Conservation (phyloP, 2,797 vertebrate species). For the Falco berigora region DNA sequence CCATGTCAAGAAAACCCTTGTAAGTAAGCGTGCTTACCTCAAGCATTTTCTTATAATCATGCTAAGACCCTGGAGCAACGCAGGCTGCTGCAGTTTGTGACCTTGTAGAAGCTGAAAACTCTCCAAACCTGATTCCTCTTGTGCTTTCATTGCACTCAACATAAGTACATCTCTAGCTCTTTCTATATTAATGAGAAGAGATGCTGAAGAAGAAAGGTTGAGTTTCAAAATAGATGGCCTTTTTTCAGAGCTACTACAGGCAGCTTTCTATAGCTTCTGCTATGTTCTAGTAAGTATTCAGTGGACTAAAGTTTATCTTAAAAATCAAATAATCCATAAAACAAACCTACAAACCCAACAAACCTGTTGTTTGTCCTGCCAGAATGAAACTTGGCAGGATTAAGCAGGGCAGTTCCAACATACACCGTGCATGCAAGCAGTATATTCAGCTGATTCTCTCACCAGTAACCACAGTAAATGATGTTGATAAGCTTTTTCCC, state of each 20-base stretch:
- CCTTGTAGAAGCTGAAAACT: background rate
- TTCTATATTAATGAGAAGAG: background rate
- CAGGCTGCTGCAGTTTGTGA: background rate
- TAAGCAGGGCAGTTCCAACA: background rate
- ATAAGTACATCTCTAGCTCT: background rate
- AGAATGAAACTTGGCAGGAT: background rate
- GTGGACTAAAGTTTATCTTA: background rate
- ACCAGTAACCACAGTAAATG: background rate
- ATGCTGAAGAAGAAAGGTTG: background rate
- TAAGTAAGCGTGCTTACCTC: background rate
- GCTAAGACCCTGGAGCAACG: background rate
- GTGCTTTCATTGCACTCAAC: background rate
- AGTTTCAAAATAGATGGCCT: background rate
- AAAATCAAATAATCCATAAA: background rate
- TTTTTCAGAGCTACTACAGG: background rate
- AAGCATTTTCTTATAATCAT: background rate
- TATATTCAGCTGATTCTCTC: background rate
- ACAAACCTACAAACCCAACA: background rate
- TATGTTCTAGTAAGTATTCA: background rate
- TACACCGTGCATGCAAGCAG: background rate
- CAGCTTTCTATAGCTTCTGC: background rate
- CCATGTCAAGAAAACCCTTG: background rate
- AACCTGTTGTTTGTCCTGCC: conserved; percentile 31
- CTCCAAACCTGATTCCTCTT: background rate
- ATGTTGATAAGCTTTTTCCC: background rate